Base-by-base conservation (phyloP, 30 jellyfish, hydroid and myxozoan species). In the Turritopsis rubra region DNA sequence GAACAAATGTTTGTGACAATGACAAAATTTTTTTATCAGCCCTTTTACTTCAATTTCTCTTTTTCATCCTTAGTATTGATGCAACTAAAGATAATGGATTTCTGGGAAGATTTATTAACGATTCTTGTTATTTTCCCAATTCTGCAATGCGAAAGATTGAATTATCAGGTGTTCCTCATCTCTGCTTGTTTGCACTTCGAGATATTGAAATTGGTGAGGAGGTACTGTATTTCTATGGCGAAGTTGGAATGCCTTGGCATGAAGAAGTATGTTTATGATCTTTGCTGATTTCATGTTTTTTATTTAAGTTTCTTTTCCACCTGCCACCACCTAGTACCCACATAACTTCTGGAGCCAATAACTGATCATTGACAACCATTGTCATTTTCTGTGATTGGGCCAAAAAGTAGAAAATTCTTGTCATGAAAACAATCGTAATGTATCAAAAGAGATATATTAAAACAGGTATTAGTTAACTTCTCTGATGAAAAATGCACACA, bases 11-110 rank as follows among this genome's bases (percentile, higher is more conserved):
- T 41, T 41, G 60, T 41, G 60, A 41, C 60, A 41, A 41, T 41
- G 60, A 41, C 60, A 41, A 41, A 41, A 41, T 41, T 5, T 41
- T 41, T 41, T 41, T 41, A 41, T 41, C 60, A 41, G 60, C 60
- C 60, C 60, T 41, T 41, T 41, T n/a, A 66, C 29, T 66, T 66
- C 7, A 66, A 66, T 66, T 25, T 66, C 76, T 66, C 76, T 66
- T 66, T n/a, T n/a, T 41, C 76, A 25, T 66, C 29, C 76, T 66
- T 66, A 66, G 76, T 17, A n/a, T 66, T 22, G 76, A 66, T 66
- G 76, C 76, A n/a, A 66, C 76, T 66, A 25, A 66, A 66, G 76
- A 66, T 66, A 66, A 66, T 66, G 76, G 76, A 66, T 66, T 25
- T n/a, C 17, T 66, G 29, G 28, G 76, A 22, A 22, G 76, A 25